phyloP scores from a whole-genome alignment of 2,113 vertebrate genomes.

The Ptilorrhoa leucosticta region DNA sequence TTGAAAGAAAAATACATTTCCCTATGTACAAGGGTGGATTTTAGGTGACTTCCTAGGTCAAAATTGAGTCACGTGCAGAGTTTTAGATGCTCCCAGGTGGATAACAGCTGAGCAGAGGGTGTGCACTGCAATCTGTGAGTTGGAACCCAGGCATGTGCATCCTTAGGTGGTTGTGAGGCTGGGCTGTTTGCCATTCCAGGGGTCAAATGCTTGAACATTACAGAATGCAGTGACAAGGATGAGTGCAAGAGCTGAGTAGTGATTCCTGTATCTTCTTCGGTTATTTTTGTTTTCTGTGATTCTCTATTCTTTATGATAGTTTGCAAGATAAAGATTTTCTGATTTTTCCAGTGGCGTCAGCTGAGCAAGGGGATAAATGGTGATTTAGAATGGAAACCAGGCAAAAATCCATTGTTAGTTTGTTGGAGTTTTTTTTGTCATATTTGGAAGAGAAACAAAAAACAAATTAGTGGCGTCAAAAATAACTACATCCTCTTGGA shows the following conservation, averaged over 20 bases:
- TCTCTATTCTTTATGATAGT: neutral
- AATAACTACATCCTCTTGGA: constrained; percentile 48
- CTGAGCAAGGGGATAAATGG: neutral
- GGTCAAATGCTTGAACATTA: neutral
- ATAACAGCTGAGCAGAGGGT: neutral
- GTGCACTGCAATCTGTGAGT: neutral
- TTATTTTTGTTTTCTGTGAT: neutral
- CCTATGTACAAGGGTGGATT: neutral
- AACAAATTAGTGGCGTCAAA: neutral
- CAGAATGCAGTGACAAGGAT: neutral
- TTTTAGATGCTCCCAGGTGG: neutral
- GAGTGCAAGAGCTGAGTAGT: neutral
- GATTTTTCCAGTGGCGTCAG: neutral
- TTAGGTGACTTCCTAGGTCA: neutral
- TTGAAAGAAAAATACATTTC: neutral
- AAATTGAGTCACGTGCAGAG: neutral
- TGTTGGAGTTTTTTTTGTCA: neutral
- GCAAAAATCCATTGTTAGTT: constrained; percentile 17
- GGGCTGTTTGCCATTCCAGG: neutral
- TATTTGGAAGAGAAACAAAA: constrained; percentile 35
- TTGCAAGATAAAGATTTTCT: neutral
- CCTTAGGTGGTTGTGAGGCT: neutral
- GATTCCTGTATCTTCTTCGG: neutral
- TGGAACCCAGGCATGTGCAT: neutral
- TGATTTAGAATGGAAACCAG: constrained; percentile 4